A percentile compares a stretch with the other conserved stretches of the same genome.
phyloP scores from a whole-genome alignment of 2,888 invertebrate species.

The Callinectes sapidus region DNA sequence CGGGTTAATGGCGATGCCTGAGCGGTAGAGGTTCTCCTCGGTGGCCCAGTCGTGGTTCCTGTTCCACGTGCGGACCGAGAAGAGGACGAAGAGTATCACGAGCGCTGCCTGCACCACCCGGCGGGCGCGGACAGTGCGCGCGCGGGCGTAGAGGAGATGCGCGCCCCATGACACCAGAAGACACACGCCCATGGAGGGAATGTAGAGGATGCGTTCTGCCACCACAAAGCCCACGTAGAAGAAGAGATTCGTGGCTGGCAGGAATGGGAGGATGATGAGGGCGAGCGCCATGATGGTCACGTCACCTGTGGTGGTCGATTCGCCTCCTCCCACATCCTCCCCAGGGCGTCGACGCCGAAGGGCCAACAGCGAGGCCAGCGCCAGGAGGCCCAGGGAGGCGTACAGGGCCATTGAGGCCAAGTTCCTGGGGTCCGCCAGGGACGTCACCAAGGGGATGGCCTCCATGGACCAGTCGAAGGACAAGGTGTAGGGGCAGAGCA shows the following conservation, averaged over 20 bases:
- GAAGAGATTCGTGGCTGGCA: slow-evolving; percentile 96
- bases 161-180: slow-evolving; percentile 88
- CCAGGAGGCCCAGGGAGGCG: slow-evolving; percentile 73
- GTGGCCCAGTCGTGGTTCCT: slow-evolving; percentile 94
- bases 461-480: slow-evolving; percentile 99
- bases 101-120: slow-evolving; percentile 79
- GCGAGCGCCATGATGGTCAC: slow-evolving; percentile 81
- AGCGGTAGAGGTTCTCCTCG: slow-evolving; percentile 93
- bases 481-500: slow-evolving; percentile 89
- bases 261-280: slow-evolving; percentile 91
- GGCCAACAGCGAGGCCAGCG: slow-evolving; percentile 75
- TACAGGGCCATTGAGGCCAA: slow-evolving; percentile 87
- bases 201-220: slow-evolving; percentile 95
- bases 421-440: slow-evolving; percentile 86
- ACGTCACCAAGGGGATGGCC: slow-evolving; percentile 90
- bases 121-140: slow-evolving; percentile 58
- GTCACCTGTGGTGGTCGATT: slow-evolving; percentile 75
- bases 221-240: slow-evolving; percentile 99
- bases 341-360: slow-evolving; percentile 53
- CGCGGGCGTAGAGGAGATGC: slow-evolving; percentile 73
- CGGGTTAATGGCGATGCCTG: slow-evolving; percentile 93
- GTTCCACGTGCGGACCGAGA: slow-evolving; percentile 82
- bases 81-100: slow-evolving; percentile 78
- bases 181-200: slow-evolving; percentile 97
- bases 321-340: slow-evolving; percentile 45